phyloP scores from a whole-genome alignment of 64 coral and sea anemone genomes.

The Montipora sp. region DNA sequence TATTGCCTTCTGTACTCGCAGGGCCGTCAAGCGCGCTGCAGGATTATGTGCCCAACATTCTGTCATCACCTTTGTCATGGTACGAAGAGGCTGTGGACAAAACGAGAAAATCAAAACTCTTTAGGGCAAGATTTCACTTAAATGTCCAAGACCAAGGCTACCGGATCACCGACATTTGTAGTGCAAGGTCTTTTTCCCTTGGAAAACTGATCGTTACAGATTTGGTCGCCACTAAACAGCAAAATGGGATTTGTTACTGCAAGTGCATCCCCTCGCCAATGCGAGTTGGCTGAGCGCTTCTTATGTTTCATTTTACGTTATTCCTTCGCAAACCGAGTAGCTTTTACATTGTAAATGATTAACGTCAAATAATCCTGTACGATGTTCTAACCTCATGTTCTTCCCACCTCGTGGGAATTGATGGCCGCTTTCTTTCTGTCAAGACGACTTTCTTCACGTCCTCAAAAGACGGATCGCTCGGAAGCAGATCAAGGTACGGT shows the following conservation, averaged over 20 bases:
- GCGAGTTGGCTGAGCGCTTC: too few species aligned
- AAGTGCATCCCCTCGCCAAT: too few species aligned
- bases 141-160: too few species aligned
- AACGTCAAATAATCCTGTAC: background rate
- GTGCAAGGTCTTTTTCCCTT: too few species aligned
- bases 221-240: too few species aligned
- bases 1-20: slow-evolving; percentile 89
- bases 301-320: too few species aligned
- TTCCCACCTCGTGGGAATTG: slow-evolving; percentile 82
- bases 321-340: too few species aligned
- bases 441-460: slow-evolving; percentile 90
- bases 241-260: too few species aligned
- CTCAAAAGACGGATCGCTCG: slow-evolving; percentile 81
- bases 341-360: too few species aligned
- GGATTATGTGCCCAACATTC: slow-evolving; percentile 89
- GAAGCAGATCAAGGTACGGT: slow-evolving; percentile 73
- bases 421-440: slow-evolving; percentile 81
- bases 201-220: too few species aligned
- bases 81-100: slow-evolving; percentile 55
- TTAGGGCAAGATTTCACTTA: too few species aligned
- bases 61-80: slow-evolving; percentile 72
- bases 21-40: slow-evolving; percentile 74
- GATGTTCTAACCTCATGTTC: slow-evolving; percentile 76
- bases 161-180: too few species aligned
- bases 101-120: background rate